Evolutionary conservation across 2,113 vertebrate species (phyloP).

Genomic region (Malaclemys terrapin): DNA sequence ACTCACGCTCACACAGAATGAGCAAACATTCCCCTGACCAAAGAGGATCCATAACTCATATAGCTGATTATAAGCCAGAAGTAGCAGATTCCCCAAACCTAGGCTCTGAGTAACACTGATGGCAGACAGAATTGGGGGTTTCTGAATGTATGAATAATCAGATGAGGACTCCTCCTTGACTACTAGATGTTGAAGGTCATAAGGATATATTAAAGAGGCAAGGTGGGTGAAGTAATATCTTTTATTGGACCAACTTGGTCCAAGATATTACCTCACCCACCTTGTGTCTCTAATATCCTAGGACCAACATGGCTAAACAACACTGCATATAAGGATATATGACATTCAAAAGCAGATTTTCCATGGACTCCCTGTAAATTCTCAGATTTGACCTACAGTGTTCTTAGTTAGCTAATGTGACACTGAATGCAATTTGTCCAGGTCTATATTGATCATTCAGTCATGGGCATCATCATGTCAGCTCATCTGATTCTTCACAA

Average conservation of each 20-base stretch:
- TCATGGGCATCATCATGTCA: constrained; percentile 32
- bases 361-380: constrained; percentile 5
- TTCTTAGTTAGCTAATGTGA: neutral
- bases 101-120: neutral
- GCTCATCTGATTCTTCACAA: constrained; percentile 30
- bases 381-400: constrained; percentile 29
- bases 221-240: neutral
- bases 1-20: neutral
- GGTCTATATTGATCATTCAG: constrained; percentile 32
- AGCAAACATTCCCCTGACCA: neutral
- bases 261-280: neutral
- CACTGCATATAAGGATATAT: constrained; percentile 28
- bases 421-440: constrained; percentile 20
- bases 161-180: constrained; percentile 22
- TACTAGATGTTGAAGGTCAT: neutral
- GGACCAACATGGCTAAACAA: neutral
- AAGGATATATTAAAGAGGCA: neutral
- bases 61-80: neutral
- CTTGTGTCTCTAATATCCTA: neutral
- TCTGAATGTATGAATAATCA: constrained; percentile 6
- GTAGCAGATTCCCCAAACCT: neutral
- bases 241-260: neutral
- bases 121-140: neutral
- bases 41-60: neutral
- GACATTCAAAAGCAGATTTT: constrained; percentile 49